Evolutionary conservation across 2,797 vertebrate genomes (phyloP).

Genomic region (Acrocephalus scirpaceus): DNA sequence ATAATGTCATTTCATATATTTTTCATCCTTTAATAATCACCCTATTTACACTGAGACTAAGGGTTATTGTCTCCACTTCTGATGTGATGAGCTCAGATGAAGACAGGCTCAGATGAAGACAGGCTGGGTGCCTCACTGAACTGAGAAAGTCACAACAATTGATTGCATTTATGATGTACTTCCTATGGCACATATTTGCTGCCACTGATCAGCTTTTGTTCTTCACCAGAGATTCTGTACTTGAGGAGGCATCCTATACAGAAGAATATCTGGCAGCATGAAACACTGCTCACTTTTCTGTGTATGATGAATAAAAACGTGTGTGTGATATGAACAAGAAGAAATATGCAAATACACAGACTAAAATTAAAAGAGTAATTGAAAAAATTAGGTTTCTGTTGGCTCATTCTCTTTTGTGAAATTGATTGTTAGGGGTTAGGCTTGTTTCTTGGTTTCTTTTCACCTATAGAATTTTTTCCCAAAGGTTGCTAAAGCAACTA

Average conservation of each 20-base stretch:
- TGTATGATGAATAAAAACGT: neutral
- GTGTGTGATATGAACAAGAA: neutral
- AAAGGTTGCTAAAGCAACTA: too few relatives aligned
- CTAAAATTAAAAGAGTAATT: neutral
- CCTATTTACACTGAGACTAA: neutral
- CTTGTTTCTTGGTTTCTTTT: too few relatives aligned
- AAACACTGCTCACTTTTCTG: neutral
- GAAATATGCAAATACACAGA: neutral
- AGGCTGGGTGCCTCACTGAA: neutral
- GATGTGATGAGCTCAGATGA: neutral
- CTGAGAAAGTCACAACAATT: neutral
- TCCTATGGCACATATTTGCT: neutral
- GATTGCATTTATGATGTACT: neutral
- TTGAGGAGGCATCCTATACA: neutral
- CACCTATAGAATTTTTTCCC: too few relatives aligned
- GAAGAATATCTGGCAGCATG: neutral
- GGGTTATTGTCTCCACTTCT: neutral
- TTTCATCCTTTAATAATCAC: neutral
- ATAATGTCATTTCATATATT: neutral
- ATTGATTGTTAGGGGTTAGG: neutral
- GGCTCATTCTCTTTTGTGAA: neutral
- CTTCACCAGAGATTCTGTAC: neutral
- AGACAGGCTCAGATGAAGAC: neutral
- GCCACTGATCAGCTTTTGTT: neutral
- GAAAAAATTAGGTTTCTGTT: constrained; percentile 31